Base-by-base conservation (phyloP, 2,888 invertebrate genomes). In the Mantis religiosa region DNA sequence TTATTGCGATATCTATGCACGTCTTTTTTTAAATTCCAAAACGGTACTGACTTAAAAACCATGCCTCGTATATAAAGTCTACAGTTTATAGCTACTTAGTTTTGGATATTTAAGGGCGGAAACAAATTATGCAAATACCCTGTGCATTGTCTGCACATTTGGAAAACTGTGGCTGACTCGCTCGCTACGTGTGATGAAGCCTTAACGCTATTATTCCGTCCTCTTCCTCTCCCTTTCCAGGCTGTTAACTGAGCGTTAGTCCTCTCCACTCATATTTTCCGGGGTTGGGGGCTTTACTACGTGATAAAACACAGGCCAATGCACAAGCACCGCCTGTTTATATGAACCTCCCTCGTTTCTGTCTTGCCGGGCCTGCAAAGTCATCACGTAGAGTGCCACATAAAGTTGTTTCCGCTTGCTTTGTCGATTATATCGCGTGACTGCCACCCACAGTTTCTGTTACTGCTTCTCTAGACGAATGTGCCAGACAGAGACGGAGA, bases 331-430 rank as follows among this genome's bases (percentile, higher is more conserved):
- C 85, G 87, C 81, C 87, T 87, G 82, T 82, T 81, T 47, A 82
- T 85, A 85, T 85, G 54, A 84, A 84, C 84, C 41, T 25, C 41
- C 41, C 84, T 41, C 25, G 54, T 71, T 71, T 71, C 54, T 71
- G 54, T 71, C 34, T n/a, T 84, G 34, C 41, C 84, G 14, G 84
- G 84, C 14, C 41, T 41, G 41, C 84, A n/a, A 84, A 82, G 87
- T 87, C 87, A 87, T 87, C 87, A 34, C 82, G 34, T n/a, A 87
- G 82, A 82, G 87, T 87, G 87, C 82, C n/a, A 87, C 87, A 87
- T 87, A 41, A 87, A 87, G 54, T 82, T 87, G 87, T 82, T 87
- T 87, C 87, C 41, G 82, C 87, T 82, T 87, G 87, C 87, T 87
- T 87, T 87, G 87, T 87, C 87, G 82, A 87, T 87, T 87, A 87